Conservation (phyloP, 1,140 invertebrate species). For the Penaeus vannamei region DNA sequence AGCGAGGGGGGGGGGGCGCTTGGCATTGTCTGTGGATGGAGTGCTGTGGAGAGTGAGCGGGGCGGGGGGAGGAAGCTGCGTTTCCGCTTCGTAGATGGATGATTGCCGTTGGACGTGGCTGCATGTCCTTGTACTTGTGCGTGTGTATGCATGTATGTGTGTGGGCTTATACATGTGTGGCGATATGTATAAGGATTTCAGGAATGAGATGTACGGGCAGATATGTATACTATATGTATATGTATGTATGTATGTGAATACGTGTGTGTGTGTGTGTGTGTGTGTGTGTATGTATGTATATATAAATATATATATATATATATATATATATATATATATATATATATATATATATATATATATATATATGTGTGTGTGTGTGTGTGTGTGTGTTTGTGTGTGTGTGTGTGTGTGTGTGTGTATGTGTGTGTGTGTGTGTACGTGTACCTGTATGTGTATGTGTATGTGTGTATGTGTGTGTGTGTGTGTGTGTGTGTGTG, state of each 20-base stretch:
- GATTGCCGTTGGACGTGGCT: not conserved
- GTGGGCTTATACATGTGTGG: not conserved
- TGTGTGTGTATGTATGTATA: too few species aligned
- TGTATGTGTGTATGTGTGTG: not conserved
- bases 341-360: too few species aligned
- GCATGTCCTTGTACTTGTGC: not conserved
- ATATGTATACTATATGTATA: constrained; percentile 22
- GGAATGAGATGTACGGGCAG: too few species aligned
- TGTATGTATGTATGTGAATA: constrained; percentile 12
- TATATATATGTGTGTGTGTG: not conserved
- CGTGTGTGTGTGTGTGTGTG: too few species aligned
- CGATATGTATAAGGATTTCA: too few species aligned
- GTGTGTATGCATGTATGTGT: not conserved
- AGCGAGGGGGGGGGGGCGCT: not conserved
- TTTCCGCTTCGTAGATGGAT: not conserved
- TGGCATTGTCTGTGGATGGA: too few species aligned
- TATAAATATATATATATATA: not conserved
- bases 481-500: not conserved
- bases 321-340: too few species aligned
- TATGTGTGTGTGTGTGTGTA: not conserved
- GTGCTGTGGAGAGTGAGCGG: constrained; percentile 1
- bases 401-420: not conserved
- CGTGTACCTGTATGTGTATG: not conserved
- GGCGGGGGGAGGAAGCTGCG: not conserved
- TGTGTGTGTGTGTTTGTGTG: not conserved